Percentiles rank a stretch among this genome's conserved stretches.
Conservation (phyloP, 2,797 vertebrate species). For the Sebastes matsubarae region DNA sequence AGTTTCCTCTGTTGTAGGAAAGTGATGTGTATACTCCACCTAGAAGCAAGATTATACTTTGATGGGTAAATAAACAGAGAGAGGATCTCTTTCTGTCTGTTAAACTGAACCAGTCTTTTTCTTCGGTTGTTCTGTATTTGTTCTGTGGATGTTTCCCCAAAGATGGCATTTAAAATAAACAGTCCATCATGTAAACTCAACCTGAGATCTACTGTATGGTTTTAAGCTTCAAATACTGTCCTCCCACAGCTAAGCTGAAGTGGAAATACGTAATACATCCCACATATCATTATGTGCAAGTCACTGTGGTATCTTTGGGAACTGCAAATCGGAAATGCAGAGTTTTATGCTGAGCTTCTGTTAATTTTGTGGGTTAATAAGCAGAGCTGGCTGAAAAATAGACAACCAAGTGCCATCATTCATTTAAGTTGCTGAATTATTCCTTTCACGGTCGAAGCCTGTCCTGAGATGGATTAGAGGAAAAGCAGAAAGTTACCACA, state of each 20-base stretch:
- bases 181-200: constrained; percentile 38
- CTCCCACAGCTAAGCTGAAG: constrained; percentile 16
- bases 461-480: not conserved
- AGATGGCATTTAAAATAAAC: constrained; percentile 48
- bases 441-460: not conserved
- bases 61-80: constrained; percentile 34
- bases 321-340: constrained; percentile 18
- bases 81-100: not conserved
- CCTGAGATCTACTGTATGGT: constrained; percentile 19
- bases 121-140: constrained; percentile 14
- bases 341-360: not conserved
- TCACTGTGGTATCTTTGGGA: constrained; percentile 26
- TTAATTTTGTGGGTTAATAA: constrained; percentile 18
- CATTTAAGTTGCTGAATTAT: not conserved
- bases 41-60: constrained; percentile 19
- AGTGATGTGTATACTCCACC: constrained; percentile 13
- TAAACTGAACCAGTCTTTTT: constrained; percentile 6
- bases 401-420: not conserved
- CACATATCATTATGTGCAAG: constrained; percentile 46
- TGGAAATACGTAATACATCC: constrained; percentile 42
- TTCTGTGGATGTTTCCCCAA: constrained; percentile 33
- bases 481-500: not conserved
- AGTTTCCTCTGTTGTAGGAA: constrained; percentile 21
- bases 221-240: constrained; percentile 26
- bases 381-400: not conserved